Evolutionary conservation across 2,797 vertebrate species (phyloP).

Genomic region (Lepidocolaptes lacrymiger): DNA sequence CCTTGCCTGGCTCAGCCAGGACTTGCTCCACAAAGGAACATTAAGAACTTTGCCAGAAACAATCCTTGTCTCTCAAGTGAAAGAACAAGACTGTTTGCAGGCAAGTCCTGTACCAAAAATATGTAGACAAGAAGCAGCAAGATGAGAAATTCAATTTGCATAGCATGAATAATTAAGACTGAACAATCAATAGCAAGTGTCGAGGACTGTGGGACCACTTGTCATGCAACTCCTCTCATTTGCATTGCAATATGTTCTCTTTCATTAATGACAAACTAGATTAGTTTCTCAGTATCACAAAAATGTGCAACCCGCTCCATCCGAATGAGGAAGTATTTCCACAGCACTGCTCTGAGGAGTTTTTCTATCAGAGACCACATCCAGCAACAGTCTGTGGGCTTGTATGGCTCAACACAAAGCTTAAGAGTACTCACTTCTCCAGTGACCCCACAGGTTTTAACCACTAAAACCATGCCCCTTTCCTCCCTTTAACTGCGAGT

Average conservation of each 20-base stretch:
- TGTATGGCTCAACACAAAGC: neutral
- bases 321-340: neutral
- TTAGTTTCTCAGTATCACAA: neutral
- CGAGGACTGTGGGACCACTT: slow-evolving; percentile 47
- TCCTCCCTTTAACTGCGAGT: neutral
- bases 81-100: slow-evolving; percentile 45
- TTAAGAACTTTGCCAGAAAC: slow-evolving; percentile 60
- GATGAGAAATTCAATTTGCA: slow-evolving; percentile 65
- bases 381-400: neutral
- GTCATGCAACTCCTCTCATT: slow-evolving; percentile 32
- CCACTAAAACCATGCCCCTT: neutral
- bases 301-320: neutral
- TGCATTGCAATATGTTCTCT: slow-evolving; percentile 48
- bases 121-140: slow-evolving; percentile 57
- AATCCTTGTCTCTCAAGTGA: slow-evolving; percentile 23
- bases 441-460: neutral
- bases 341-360: neutral
- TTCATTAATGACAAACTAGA: slow-evolving; percentile 52
- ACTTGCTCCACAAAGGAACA: neutral
- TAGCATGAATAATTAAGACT: slow-evolving; percentile 63
- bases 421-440: neutral
- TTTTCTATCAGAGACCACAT: neutral
- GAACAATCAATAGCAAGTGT: slow-evolving; percentile 44
- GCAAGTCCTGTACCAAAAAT: slow-evolving; percentile 60
- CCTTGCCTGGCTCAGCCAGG: neutral